Evolutionary conservation across 2,113 vertebrate genomes (phyloP).

Genomic region (western clawed frog (Xenopus tropicalis)): DNA sequence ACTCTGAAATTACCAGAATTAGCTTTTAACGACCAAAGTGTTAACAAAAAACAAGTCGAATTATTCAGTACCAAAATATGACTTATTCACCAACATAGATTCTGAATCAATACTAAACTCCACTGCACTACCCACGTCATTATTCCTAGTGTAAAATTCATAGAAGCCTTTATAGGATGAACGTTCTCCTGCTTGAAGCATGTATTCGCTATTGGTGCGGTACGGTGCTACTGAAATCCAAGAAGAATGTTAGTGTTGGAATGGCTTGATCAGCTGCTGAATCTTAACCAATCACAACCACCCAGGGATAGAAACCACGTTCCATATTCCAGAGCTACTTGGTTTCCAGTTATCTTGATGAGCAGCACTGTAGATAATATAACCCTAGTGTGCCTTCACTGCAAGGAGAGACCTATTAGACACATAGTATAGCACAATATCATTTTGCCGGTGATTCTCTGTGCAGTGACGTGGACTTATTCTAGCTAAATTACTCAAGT

Average conservation of each 20-base stretch:
- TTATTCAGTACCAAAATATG: slow-evolving; percentile 18
- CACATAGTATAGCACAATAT: not conserved
- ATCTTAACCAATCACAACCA: slow-evolving; percentile 3
- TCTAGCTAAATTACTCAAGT: not conserved
- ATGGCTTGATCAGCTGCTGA: slow-evolving; percentile 31
- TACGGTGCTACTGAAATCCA: slow-evolving; percentile 41
- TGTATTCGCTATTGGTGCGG: not conserved
- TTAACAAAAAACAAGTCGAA: slow-evolving; percentile 23
- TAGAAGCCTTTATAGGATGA: slow-evolving; percentile 52
- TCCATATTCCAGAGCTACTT: not conserved
- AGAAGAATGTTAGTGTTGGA: not conserved
- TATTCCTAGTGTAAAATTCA: slow-evolving; percentile 52
- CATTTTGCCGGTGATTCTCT: not conserved
- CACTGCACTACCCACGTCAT: slow-evolving; percentile 53
- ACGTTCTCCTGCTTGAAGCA: slow-evolving; percentile 15
- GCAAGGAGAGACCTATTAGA: not conserved
- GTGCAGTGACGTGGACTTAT: slow-evolving; percentile 6
- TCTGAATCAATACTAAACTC: slow-evolving; percentile 40
- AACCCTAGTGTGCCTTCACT: not conserved
- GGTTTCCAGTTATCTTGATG: not conserved
- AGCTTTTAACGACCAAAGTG: slow-evolving; percentile 8
- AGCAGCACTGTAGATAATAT: not conserved
- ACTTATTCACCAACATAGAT: slow-evolving; percentile 20
- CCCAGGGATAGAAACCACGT: not conserved
- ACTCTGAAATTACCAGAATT: slow-evolving; percentile 8